phyloP scores from a whole-genome alignment of 37 sponge, comb jelly and placozoan species.

The Chondrilla cf. caribensis region DNA sequence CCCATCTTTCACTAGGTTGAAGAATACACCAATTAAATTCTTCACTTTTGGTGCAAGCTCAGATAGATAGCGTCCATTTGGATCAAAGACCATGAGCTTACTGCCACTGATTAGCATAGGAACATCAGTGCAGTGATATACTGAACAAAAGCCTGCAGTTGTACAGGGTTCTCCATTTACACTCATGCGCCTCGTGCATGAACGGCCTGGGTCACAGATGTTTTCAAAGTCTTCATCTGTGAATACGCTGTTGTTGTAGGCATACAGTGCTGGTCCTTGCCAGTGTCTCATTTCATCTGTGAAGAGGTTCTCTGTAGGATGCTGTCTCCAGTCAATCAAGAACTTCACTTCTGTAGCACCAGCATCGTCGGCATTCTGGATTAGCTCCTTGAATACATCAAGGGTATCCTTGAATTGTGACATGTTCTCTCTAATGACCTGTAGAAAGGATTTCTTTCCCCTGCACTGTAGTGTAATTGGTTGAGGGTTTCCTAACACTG shows the following conservation, averaged over 20 bases:
- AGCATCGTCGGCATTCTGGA: constrained; percentile 9
- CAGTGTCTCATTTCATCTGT: background rate
- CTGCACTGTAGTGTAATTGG: background rate
- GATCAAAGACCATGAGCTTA: background rate
- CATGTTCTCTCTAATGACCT: background rate
- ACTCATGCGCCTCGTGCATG: too few species aligned
- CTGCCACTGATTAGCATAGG: background rate
- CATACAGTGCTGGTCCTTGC: constrained; percentile 10
- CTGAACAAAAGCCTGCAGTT: background rate
- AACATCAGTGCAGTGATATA: background rate
- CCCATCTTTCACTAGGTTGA: background rate
- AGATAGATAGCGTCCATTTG: background rate
- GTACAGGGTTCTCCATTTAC: too few species aligned
- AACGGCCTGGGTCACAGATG: background rate
- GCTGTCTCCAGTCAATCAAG: constrained; percentile 15
- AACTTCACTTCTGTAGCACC: constrained; percentile 13
- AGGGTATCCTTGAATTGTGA: background rate
- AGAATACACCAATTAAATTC: background rate
- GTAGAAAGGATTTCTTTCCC: background rate
- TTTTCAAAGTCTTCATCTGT: background rate
- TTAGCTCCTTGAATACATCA: background rate
- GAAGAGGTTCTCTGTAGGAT: background rate
- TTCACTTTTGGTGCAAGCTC: background rate
- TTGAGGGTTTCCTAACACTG: background rate
- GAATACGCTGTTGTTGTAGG: background rate